A percentile compares a stretch with the other conserved stretches of the same genome.
These are phyloP conservation scores for Gerris lacustris DNA, from an alignment of 2,888 invertebrate species.

Conservation along the genomic window DNA sequence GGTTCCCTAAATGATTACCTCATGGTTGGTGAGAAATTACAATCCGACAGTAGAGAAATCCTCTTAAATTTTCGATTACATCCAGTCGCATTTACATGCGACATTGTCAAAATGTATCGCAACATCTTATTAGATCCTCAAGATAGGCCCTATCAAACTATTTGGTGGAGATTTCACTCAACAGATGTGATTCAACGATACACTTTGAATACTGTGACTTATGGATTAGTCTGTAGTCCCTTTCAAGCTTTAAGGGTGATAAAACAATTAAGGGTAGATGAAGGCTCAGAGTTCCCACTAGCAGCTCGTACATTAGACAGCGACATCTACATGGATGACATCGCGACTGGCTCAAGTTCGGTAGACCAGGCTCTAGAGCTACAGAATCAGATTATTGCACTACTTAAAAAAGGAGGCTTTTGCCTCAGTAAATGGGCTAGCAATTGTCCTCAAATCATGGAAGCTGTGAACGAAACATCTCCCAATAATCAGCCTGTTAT, in stretches of 20 bases:
- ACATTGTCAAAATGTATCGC: conserved; percentile 30
- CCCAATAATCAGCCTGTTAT: not conserved
- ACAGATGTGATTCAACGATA: conserved; percentile 20
- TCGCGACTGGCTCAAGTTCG: not conserved
- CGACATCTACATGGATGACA: not conserved
- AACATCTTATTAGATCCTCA: conserved; percentile 25
- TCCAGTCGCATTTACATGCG: conserved; percentile 27
- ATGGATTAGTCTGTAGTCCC: conserved; percentile 27
- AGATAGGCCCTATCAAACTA: conserved; percentile 25
- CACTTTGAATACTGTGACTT: conserved; percentile 23
- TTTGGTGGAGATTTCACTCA: conserved; percentile 19
- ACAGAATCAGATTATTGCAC: not conserved
- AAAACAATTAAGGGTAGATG: conserved; percentile 26
- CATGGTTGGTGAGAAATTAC: conserved; percentile 28
- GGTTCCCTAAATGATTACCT: conserved; percentile 24
- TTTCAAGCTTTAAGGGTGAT: conserved; percentile 23
- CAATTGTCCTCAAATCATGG: not conserved
- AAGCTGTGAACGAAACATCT: not conserved
- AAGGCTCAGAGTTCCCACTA: conserved; percentile 7
- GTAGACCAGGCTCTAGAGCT: not conserved
- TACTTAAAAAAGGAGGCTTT: not conserved
- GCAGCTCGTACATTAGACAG: not conserved
- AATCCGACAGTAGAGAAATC: conserved; percentile 29
- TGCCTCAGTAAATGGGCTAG: not conserved
- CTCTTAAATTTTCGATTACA: conserved; percentile 26